These are phyloP conservation scores for Scopus umbretta DNA, from an alignment of 2,113 vertebrate genomes.

Conservation along the genomic window DNA sequence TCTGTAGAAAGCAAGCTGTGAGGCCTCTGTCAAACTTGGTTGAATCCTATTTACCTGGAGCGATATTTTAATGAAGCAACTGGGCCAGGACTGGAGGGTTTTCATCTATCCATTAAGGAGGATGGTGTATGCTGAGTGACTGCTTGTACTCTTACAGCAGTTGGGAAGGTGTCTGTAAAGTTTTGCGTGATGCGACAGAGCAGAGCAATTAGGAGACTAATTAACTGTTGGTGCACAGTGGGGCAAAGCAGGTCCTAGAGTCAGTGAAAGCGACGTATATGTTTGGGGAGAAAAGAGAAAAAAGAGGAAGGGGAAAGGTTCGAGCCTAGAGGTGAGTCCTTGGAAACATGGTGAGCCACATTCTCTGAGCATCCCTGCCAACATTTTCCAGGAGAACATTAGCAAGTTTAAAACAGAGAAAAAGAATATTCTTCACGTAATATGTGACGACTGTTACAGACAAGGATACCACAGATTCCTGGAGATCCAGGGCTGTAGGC, in stretches of 20 bases:
- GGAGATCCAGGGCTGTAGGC: not conserved
- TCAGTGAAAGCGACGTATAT: not conserved
- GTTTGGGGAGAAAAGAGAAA: not conserved
- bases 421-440: not conserved
- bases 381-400: not conserved
- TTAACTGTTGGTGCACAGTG: not conserved
- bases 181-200: not conserved
- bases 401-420: not conserved
- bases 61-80: not conserved
- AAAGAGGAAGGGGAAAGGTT: not conserved
- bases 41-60: not conserved
- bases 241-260: not conserved
- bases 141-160: not conserved
- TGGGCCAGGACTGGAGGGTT: not conserved
- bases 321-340: not conserved
- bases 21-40: not conserved
- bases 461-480: not conserved
- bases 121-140: not conserved
- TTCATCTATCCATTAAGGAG: not conserved
- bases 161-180: not conserved
- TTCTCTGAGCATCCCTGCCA: not conserved
- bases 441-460: not conserved
- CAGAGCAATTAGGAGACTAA: not conserved
- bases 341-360: not conserved
- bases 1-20: not conserved